phyloP scores from a whole-genome alignment of 2,113 vertebrate species.

The Mobula birostris region DNA sequence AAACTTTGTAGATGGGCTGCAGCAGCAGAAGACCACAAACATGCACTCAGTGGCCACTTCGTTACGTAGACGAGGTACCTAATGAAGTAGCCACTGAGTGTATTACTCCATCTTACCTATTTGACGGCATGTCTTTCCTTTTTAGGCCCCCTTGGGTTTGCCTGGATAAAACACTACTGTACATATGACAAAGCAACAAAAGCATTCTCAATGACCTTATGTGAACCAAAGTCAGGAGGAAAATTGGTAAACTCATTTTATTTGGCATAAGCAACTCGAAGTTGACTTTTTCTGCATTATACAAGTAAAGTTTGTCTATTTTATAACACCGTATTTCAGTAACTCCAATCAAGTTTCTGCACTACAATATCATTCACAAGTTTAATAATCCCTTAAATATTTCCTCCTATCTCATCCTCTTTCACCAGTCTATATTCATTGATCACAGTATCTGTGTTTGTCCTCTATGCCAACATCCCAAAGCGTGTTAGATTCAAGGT shows the following conservation, averaged over 20 bases:
- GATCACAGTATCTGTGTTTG: neutral
- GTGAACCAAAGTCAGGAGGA: constrained; percentile 79
- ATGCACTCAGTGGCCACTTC: too few relatives aligned
- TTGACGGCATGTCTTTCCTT: constrained; percentile 37
- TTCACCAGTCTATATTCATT: neutral
- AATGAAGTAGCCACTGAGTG: too few relatives aligned
- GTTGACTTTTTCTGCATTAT: neutral
- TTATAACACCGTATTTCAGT: neutral
- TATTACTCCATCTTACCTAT: too few relatives aligned
- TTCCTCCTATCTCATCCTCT: neutral
- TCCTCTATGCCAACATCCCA: neutral
- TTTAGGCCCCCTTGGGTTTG: constrained; percentile 87
- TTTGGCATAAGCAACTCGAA: neutral
- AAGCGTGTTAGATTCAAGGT: neutral
- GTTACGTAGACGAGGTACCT: too few relatives aligned
- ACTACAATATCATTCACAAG: neutral
- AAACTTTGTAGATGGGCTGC: too few relatives aligned
- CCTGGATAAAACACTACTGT: constrained; percentile 93
- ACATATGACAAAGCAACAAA: constrained; percentile 88
- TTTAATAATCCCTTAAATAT: neutral
- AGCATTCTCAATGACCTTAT: constrained; percentile 83
- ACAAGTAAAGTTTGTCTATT: neutral
- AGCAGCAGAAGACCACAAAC: too few relatives aligned
- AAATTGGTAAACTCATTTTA: constrained; percentile 72
- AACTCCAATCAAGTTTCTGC: neutral